phyloP scores from a whole-genome alignment of 1,140 invertebrate species.

The Tetraneura akinire region DNA sequence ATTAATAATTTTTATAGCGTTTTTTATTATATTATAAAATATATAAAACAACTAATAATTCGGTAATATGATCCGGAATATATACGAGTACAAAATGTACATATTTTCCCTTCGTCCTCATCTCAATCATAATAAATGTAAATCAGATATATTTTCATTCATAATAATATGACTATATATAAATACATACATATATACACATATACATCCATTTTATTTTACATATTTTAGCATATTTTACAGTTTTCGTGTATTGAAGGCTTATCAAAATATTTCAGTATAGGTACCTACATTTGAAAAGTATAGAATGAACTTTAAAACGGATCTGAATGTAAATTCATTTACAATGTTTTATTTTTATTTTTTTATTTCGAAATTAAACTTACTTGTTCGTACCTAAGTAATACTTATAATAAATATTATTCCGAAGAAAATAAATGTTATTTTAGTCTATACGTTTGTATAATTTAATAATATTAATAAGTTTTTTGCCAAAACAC shows the following conservation, averaged over 20 bases:
- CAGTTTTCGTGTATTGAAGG: not conserved
- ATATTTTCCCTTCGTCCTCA: not conserved
- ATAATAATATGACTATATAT: not conserved
- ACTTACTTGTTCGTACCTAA: not conserved
- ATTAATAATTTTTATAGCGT: too few species aligned
- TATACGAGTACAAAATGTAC: too few species aligned
- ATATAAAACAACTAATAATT: too few species aligned
- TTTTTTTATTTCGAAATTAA: not conserved
- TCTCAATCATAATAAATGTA: not conserved
- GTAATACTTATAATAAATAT: not conserved
- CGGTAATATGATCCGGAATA: too few species aligned
- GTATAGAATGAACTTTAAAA: not conserved
- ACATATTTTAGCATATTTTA: conserved; percentile 19
- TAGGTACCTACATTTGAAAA: not conserved
- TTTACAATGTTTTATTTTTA: too few species aligned
- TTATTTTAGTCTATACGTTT: not conserved
- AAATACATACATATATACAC: too few species aligned
- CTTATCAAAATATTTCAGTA: conserved; percentile 1
- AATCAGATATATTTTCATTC: not conserved
- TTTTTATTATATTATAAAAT: too few species aligned
- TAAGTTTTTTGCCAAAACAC: too few species aligned
- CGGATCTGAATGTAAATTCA: not conserved
- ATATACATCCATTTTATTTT: not conserved
- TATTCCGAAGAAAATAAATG: not conserved
- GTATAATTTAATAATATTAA: too few species aligned